These are phyloP conservation scores for Mesocricetus auratus DNA, from an alignment of 2,113 vertebrate species.

Conservation along the genomic window DNA sequence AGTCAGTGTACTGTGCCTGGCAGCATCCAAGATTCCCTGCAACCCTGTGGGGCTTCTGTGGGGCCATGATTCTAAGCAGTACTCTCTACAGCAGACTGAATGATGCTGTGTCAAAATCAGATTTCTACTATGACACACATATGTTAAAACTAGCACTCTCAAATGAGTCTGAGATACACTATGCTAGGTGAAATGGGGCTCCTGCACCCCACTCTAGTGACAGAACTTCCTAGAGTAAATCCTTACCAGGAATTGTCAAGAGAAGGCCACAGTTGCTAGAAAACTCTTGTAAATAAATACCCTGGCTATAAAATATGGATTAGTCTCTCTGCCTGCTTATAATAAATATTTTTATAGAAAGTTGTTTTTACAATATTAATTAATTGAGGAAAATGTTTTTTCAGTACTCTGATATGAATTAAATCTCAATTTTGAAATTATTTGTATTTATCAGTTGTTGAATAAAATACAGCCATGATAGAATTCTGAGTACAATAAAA, in stretches of 20 bases:
- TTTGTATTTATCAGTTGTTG: neutral
- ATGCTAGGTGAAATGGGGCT: neutral
- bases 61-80: neutral
- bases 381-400: conserved; percentile 9
- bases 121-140: neutral
- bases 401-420: conserved; percentile 14
- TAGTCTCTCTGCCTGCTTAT: neutral
- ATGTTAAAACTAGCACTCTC: neutral
- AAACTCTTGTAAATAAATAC: neutral
- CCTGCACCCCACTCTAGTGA: neutral
- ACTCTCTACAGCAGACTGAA: neutral
- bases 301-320: neutral
- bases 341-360: neutral
- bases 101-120: neutral
- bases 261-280: neutral
- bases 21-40: neutral
- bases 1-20: neutral
- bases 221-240: neutral
- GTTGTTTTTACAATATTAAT: neutral
- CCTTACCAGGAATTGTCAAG: conserved; percentile 8
- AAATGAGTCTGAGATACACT: neutral
- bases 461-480: neutral
- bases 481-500: neutral
- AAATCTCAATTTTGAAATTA: neutral
- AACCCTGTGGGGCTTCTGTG: neutral